Conservation (phyloP, 2,113 vertebrate species). For the Oplegnathus fasciatus region DNA sequence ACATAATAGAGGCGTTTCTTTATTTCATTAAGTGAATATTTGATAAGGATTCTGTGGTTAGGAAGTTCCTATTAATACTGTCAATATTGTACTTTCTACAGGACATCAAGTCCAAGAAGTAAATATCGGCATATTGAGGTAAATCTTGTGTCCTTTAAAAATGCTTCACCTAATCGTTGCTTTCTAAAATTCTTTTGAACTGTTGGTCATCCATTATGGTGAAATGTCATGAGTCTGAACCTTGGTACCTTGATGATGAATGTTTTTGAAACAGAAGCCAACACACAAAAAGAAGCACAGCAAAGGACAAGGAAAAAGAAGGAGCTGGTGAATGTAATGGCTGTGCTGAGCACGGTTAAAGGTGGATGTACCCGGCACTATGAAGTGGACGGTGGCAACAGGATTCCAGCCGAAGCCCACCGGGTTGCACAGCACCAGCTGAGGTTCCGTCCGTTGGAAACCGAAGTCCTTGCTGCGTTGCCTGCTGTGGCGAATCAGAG, state of each 20-base stretch:
- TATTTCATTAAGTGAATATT: background rate
- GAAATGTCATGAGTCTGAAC: background rate
- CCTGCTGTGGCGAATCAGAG: conserved; percentile 69
- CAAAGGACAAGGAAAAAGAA: background rate
- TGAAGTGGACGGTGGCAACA: conserved; percentile 88
- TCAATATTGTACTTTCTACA: background rate
- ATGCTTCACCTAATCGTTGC: background rate
- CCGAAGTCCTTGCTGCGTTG: conserved; percentile 29
- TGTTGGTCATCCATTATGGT: background rate
- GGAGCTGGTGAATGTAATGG: background rate
- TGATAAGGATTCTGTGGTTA: background rate
- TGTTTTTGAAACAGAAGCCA: background rate
- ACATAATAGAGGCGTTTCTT: background rate
- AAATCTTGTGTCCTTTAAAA: background rate
- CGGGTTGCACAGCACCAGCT: conserved; percentile 90
- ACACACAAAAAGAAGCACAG: background rate
- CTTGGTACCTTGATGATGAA: background rate
- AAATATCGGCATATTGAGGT: background rate
- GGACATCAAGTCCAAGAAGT: background rate
- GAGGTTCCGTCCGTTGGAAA: background rate
- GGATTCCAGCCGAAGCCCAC: conserved; percentile 91
- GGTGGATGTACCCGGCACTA: conserved; percentile 90
- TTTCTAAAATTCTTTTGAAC: background rate
- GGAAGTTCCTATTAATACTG: too few species aligned
- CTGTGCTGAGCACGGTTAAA: background rate